phyloP scores from a whole-genome alignment of 2,113 vertebrate genomes.

The Elachura formosa region DNA sequence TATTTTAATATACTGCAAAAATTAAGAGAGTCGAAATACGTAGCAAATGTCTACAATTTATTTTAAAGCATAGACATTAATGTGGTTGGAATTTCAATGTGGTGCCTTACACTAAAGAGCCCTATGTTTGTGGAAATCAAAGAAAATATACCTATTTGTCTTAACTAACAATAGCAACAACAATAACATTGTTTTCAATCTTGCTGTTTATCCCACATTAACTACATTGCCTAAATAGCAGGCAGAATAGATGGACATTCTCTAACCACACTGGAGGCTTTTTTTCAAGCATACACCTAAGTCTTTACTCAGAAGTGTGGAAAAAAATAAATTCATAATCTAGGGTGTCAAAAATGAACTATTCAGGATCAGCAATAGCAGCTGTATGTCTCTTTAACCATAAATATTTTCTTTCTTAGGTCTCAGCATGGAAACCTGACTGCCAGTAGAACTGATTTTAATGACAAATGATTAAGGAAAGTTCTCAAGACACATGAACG shows the following conservation, averaged over 20 bases:
- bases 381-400: constrained; percentile 54
- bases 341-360: constrained; percentile 66
- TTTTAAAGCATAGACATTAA: neutral
- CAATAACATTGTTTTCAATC: neutral
- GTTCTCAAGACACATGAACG: neutral
- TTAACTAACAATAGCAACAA: neutral
- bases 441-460: constrained; percentile 38
- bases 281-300: constrained; percentile 67
- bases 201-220: constrained; percentile 1
- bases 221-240: constrained; percentile 18
- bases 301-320: constrained; percentile 11
- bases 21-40: neutral
- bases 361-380: constrained; percentile 51
- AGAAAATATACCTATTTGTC: neutral
- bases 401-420: constrained; percentile 53
- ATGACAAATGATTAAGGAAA: constrained; percentile 16
- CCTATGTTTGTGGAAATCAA: neutral
- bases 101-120: neutral
- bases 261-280: constrained; percentile 26
- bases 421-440: constrained; percentile 37
- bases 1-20: neutral
- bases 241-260: constrained; percentile 24
- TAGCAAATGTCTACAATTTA: neutral
- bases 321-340: constrained; percentile 16
- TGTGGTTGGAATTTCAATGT: neutral